phyloP scores from a whole-genome alignment of 2,113 vertebrate genomes.

The Ameiurus melas region DNA sequence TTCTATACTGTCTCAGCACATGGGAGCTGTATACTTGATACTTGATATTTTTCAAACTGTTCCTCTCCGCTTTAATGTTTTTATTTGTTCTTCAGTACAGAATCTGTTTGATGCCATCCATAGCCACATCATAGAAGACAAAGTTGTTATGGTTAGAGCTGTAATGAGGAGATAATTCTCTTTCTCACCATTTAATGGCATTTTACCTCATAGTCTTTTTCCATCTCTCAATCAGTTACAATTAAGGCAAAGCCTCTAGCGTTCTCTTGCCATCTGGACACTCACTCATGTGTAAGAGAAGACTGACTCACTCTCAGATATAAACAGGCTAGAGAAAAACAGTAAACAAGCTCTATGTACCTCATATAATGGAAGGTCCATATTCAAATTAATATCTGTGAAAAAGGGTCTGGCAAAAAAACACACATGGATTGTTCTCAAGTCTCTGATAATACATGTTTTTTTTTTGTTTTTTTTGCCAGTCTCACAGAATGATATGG shows the following conservation, averaged over 20 bases:
- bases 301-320: conserved; percentile 37
- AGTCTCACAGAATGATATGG: not conserved
- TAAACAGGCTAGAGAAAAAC: conserved; percentile 19
- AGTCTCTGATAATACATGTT: not conserved
- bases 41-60: not conserved
- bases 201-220: conserved; percentile 30
- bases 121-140: not conserved
- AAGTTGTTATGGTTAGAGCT: not conserved
- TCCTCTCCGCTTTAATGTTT: not conserved
- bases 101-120: not conserved
- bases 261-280: conserved; percentile 46
- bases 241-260: conserved; percentile 28
- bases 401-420: not conserved
- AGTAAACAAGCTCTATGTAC: conserved; percentile 16
- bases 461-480: not conserved
- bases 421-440: not conserved
- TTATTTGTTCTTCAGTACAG: not conserved
- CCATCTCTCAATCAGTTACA: conserved; percentile 31
- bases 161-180: conserved; percentile 17
- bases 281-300: conserved; percentile 41
- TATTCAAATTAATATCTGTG: not conserved
- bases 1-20: not conserved
- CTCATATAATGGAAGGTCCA: not conserved
- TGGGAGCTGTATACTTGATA: not conserved
- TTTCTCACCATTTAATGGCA: conserved; percentile 14